Percentiles rank a stretch among this genome's conserved stretches.
phyloP scores from a whole-genome alignment of 2,797 vertebrate genomes.

The Propithecus deckenii region DNA sequence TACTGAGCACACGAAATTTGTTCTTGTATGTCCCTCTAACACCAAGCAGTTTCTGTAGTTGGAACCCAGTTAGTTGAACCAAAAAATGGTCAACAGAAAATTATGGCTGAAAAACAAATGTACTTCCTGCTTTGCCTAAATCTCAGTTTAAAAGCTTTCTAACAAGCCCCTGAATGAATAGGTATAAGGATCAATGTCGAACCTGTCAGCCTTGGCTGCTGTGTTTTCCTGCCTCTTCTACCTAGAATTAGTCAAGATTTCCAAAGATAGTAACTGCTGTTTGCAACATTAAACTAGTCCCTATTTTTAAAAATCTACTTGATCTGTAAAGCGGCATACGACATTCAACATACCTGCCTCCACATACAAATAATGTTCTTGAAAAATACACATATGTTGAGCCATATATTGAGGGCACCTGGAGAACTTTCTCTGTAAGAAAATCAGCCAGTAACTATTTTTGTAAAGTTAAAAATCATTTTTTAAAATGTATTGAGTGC shows the following conservation, averaged over 20 bases:
- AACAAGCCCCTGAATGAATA: background rate
- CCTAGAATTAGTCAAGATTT: slow-evolving; percentile 9
- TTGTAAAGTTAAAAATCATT: background rate
- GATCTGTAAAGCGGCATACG: background rate
- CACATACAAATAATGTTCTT: background rate
- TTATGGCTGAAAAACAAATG: background rate
- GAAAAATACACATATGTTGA: background rate
- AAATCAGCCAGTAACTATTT: background rate
- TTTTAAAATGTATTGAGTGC: background rate
- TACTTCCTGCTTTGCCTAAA: slow-evolving; percentile 6
- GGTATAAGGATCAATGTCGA: background rate
- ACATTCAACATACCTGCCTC: background rate
- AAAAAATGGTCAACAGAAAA: background rate
- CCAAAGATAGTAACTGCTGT: background rate
- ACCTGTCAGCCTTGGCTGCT: background rate
- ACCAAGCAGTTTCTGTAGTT: background rate
- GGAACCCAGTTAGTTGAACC: background rate
- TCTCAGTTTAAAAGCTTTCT: slow-evolving; percentile 26
- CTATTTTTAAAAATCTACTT: background rate
- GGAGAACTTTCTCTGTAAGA: background rate
- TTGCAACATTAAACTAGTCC: background rate
- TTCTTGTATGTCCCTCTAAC: background rate
- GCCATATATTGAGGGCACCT: background rate
- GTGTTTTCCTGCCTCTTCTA: background rate
- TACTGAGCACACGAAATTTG: background rate